phyloP scores from a whole-genome alignment of 1,140 invertebrate species.

The Caenorhabditis tropicalis region DNA sequence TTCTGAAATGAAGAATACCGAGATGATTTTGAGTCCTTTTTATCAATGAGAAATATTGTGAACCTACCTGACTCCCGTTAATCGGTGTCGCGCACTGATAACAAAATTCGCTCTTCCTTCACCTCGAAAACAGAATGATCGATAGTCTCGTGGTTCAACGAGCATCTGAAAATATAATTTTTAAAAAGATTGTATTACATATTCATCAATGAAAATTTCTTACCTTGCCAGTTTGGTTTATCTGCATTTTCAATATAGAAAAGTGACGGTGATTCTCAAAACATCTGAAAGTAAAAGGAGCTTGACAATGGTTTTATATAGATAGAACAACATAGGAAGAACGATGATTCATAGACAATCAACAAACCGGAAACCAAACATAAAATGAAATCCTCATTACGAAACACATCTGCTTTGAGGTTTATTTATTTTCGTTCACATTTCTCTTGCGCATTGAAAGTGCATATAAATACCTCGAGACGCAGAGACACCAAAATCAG shows the following conservation, averaged over 20 bases:
- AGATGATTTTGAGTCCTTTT: background rate
- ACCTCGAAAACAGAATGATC: constrained; percentile 68
- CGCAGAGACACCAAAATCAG: constrained; percentile 1
- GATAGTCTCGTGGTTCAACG: constrained; percentile 59
- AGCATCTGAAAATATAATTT: background rate
- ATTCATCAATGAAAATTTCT: background rate
- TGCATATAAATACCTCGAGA: background rate
- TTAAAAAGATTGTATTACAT: too few relatives aligned
- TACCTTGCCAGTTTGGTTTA: background rate
- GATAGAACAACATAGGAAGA: background rate
- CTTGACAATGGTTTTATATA: background rate
- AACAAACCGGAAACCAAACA: constrained; percentile 26
- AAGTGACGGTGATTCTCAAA: background rate
- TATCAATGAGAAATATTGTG: background rate
- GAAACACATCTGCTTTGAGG: background rate
- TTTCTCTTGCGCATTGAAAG: background rate
- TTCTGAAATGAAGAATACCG: constrained; percentile 62
- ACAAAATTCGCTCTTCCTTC: constrained; percentile 70
- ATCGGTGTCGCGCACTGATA: constrained; percentile 66
- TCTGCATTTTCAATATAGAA: background rate
- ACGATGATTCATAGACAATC: constrained; percentile 13
- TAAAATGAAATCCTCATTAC: constrained; percentile 22
- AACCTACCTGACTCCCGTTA: constrained; percentile 61
- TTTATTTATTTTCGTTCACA: background rate
- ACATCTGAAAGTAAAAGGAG: constrained; percentile 5